Percentiles rank a stretch among this genome's conserved stretches.
phyloP scores from a whole-genome alignment of 2,797 vertebrate species.

The Sebastes kiyomatsui region DNA sequence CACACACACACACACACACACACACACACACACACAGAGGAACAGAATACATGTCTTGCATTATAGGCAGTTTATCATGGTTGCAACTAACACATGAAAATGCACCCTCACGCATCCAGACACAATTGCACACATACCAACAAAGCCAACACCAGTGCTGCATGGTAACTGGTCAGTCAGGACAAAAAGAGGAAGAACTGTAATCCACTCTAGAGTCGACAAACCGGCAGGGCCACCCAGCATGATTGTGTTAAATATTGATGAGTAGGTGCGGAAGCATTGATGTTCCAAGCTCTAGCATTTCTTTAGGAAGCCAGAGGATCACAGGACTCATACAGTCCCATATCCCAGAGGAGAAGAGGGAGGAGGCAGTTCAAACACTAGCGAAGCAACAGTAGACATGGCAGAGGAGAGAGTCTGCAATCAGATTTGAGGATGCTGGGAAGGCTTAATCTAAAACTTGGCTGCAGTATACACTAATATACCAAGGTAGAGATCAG shows the following conservation, averaged over 20 bases:
- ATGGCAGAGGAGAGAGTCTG: not conserved
- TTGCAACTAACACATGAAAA: not conserved
- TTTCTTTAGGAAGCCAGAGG: not conserved
- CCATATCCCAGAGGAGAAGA: not conserved
- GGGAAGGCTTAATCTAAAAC: not conserved
- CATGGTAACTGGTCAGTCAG: not conserved
- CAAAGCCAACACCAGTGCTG: not conserved
- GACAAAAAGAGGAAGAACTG: not conserved
- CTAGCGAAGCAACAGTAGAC: not conserved
- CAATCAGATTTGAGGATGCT: not conserved
- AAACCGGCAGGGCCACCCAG: not conserved
- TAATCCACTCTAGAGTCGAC: not conserved
- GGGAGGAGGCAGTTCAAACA: not conserved
- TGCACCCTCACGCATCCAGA: not conserved
- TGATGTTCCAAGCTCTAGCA: not conserved
- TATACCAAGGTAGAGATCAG: not conserved
- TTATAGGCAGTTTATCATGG: not conserved
- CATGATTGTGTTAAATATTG: not conserved
- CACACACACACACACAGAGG: not conserved
- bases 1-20: not conserved
- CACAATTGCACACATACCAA: no score
- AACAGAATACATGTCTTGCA: not conserved
- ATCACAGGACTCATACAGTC: not conserved
- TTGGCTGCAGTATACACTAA: not conserved
- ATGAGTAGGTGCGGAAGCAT: not conserved